Base-by-base conservation (phyloP, 2,888 invertebrate genomes). In the Phymatocera aterrima region DNA sequence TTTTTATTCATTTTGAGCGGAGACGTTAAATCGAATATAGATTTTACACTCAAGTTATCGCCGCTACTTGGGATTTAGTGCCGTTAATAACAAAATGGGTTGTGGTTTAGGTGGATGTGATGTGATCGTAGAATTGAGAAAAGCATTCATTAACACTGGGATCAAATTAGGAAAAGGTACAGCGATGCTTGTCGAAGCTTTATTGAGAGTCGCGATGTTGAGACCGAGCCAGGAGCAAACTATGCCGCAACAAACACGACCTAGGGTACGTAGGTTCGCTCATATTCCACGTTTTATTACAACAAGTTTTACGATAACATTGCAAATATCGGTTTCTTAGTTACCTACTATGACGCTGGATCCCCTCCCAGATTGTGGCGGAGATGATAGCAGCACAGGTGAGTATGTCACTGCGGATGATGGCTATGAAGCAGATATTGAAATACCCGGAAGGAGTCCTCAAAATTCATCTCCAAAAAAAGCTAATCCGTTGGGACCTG, bases 401-500 rank as follows among this genome's bases (percentile, higher is more conserved):
- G 90, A 90, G 79, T 91, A 92, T 70, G 86, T 91, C 10, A 91
- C 91, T 46, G 93, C 93, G 1, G 94, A 94, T 83, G 94, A 94
- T 84, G 94, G 94, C 0, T 94, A 94, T 82, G 94, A 94, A 90
- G 94, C 94, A 4, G 94, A 94, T 83, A 92, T 94, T 10, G 94
- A 94, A 87, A 86, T 93, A 37, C 90, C 88, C 28, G 89, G 85
- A 75, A 87, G 85, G 81, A 88, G 81, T 83, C 83, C 84, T 6
- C 85, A 81, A 21, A 85, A 80, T 37, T 83, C 77, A 80, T 80
- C 81, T 8, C 79, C 84, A 1, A 87, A 84, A 12, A 61, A 72
- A 51, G 78, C 81, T 18, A 85, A 83, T 77, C 81, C 87, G 1
- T 79, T 85, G 40, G 85, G 84, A 3, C 84, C 87, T 78, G 87